phyloP scores from a whole-genome alignment of 2,113 vertebrate genomes.

The Chlorodrepanis virens region DNA sequence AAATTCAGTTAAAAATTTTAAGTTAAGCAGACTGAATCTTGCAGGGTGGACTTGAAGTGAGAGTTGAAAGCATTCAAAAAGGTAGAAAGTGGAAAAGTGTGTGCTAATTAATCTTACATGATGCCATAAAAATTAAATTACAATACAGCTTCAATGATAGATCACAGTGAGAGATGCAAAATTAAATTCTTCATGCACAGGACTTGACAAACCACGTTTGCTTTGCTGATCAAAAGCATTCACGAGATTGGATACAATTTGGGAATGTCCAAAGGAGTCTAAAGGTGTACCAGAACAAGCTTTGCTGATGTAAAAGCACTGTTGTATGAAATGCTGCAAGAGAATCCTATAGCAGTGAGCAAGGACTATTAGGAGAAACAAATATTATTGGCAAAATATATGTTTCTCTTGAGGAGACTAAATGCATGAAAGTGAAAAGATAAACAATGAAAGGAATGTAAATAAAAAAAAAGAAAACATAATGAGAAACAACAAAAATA shows the following conservation, averaged over 20 bases:
- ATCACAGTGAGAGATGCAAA: neutral
- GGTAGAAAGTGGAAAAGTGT: neutral
- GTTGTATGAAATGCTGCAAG: neutral
- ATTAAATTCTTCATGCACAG: neutral
- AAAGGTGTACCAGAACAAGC: neutral
- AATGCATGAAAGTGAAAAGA: neutral
- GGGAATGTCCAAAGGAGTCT: neutral
- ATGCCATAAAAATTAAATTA: neutral
- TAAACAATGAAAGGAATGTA: neutral
- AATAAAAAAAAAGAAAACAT: neutral
- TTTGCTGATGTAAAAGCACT: neutral
- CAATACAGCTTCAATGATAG: neutral
- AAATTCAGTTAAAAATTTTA: neutral
- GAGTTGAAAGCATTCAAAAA: neutral
- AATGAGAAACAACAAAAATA: neutral
- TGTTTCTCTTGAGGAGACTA: neutral
- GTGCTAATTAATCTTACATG: neutral
- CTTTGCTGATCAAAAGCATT: neutral
- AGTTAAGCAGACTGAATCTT: neutral
- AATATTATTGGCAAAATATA: neutral
- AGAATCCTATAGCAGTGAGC: neutral
- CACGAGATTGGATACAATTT: neutral
- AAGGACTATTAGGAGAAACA: neutral
- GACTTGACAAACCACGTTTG: neutral
- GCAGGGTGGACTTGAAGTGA: neutral